A percentile compares a stretch with the other conserved stretches of the same genome.
Evolutionary conservation across 2,888 invertebrate genomes (phyloP).

Genomic region (Nephrotoma guestfalica): DNA sequence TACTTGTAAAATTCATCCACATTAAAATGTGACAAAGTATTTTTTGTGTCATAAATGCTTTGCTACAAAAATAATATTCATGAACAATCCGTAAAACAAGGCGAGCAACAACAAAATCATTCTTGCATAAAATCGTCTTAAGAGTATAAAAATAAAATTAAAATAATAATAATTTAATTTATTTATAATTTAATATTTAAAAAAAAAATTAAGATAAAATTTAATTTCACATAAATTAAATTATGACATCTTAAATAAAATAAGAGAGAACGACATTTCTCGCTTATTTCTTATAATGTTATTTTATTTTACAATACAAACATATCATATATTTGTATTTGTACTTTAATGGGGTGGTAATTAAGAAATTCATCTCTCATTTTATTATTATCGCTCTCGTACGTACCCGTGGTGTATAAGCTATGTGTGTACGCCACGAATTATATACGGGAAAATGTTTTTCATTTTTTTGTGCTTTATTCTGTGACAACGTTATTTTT

Average conservation of each 20-base stretch:
- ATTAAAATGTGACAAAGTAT: too few species aligned
- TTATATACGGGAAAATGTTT: not conserved
- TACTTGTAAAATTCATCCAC: too few species aligned
- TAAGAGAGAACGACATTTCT: not conserved
- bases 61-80: too few species aligned
- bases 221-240: not conserved
- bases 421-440: too few species aligned
- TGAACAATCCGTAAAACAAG: too few species aligned
- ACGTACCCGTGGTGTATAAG: not conserved
- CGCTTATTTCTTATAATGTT: not conserved
- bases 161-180: not conserved
- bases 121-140: too few species aligned
- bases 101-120: too few species aligned
- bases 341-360: not conserved
- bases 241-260: not conserved
- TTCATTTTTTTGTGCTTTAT: not conserved
- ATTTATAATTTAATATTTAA: not conserved
- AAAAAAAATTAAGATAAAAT: not conserved
- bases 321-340: not conserved
- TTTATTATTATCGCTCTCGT: not conserved
- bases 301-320: not conserved
- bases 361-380: not conserved
- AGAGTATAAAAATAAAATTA: not conserved
- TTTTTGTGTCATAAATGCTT: too few species aligned
- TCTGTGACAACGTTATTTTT: not conserved